phyloP scores from a whole-genome alignment of 2,888 invertebrate species.

The Tupiocoris notatus region DNA sequence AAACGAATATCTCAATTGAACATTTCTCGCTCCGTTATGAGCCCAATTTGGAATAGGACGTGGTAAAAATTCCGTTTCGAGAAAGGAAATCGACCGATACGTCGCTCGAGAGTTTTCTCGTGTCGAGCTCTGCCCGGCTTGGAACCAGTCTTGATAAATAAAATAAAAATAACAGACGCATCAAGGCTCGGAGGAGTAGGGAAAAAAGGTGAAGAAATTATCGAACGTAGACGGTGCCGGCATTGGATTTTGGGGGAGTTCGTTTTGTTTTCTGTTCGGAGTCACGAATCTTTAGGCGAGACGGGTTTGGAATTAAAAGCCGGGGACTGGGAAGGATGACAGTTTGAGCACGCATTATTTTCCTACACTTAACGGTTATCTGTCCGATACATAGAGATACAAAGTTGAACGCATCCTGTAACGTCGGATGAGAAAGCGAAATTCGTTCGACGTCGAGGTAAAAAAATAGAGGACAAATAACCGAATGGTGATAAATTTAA shows the following conservation, averaged over 20 bases:
- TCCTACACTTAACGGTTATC: slow-evolving; percentile 13
- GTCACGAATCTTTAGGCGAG: slow-evolving; percentile 14
- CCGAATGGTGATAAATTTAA: no score
- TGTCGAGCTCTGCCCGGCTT: no score
- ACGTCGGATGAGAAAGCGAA: no score
- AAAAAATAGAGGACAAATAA: no score
- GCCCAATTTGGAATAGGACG: no score
- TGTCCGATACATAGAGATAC: not conserved
- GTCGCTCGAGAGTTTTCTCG: no score
- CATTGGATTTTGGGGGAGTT: slow-evolving; percentile 18
- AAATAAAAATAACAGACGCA: not conserved
- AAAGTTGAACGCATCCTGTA: no score
- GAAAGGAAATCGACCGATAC: no score
- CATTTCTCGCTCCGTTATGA: no score
- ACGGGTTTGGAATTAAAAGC: slow-evolving; percentile 25
- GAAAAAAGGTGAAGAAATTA: slow-evolving; percentile 11
- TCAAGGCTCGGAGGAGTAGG: not conserved
- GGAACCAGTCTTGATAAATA: slow-evolving; percentile 14
- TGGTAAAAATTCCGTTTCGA: no score
- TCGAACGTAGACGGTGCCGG: not conserved
- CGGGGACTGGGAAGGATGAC: slow-evolving; percentile 11
- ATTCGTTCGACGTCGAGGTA: no score
- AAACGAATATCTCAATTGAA: no score
- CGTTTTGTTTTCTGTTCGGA: not conserved
- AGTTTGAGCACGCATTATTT: slow-evolving; percentile 22